These are phyloP conservation scores for Chroicocephalus ridibundus DNA, from an alignment of 2,113 vertebrate genomes.

Conservation along the genomic window DNA sequence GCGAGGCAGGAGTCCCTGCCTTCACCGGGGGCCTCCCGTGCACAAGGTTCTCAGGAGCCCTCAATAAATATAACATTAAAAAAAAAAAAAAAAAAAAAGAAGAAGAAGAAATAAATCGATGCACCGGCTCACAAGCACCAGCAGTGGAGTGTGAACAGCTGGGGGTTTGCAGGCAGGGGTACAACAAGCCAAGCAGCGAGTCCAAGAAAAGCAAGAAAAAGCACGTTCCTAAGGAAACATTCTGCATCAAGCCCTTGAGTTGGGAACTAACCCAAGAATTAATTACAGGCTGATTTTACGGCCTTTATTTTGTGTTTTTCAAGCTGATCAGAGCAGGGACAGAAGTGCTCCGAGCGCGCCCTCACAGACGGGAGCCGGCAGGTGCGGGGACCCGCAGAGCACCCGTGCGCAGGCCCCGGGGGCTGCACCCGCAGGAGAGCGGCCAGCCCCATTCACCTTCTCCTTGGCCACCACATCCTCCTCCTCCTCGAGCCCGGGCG, in stretches of 20 bases:
- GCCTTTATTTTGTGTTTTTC: not conserved
- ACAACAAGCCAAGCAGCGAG: not conserved
- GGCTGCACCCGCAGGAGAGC: not conserved
- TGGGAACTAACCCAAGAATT: not conserved
- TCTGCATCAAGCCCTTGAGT: not conserved
- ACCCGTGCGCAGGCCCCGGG: rapidly evolving
- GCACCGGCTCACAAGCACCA: not conserved
- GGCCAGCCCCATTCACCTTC: not conserved
- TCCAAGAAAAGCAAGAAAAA: not conserved
- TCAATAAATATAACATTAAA: not conserved
- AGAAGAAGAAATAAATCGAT: too few species aligned
- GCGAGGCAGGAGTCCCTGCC: not conserved
- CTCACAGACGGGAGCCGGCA: rapidly evolving
- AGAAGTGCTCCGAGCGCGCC: rapidly evolving
- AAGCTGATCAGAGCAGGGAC: not conserved
- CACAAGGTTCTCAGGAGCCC: not conserved
- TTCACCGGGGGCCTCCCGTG: not conserved
- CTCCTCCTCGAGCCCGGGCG: not conserved
- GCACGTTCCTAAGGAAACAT: slow-evolving; percentile 47
- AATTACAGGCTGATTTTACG: rapidly evolving
- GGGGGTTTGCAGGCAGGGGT: not conserved
- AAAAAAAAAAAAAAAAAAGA: too few species aligned
- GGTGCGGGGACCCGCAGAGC: rapidly evolving
- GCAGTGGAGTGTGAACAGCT: not conserved
- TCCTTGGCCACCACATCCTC: not conserved